Evolutionary conservation across 30 jellyfish, hydroid and myxozoan species (phyloP).

Genomic region (Chironex yamaguchii): DNA sequence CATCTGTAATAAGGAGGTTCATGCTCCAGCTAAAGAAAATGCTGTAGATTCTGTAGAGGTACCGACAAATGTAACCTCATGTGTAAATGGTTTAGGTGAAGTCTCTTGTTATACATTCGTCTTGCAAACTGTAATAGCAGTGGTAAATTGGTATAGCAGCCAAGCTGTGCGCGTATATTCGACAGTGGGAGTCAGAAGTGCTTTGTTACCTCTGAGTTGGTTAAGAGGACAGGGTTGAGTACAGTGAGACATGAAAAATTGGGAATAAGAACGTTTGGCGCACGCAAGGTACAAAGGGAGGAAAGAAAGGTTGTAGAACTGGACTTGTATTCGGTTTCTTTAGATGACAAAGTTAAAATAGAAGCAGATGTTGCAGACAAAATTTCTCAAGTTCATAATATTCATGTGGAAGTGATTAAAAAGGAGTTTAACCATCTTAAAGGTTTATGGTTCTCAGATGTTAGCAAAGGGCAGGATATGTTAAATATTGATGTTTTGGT

Average conservation of each 20-base stretch:
- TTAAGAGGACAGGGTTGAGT: background rate
- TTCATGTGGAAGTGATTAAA: constrained; percentile 3
- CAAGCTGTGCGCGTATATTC: constrained; percentile 46
- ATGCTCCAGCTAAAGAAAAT: too few relatives aligned
- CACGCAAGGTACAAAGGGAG: background rate
- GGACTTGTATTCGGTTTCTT: background rate
- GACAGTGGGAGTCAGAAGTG: constrained; percentile 52
- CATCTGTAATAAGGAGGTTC: constrained; percentile 43
- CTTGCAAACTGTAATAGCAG: constrained; percentile 50
- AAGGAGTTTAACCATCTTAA: background rate
- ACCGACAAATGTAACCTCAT: constrained; percentile 40
- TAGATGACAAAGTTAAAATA: background rate
- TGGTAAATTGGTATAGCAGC: constrained; percentile 38
- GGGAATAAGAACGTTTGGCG: constrained; percentile 24
- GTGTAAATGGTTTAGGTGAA: too few relatives aligned
- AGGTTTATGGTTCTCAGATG: constrained; percentile 50
- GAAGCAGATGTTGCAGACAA: constrained; percentile 41
- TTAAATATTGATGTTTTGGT: constrained; percentile 37
- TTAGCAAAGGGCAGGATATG: background rate
- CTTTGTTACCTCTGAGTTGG: constrained; percentile 11
- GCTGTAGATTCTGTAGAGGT: constrained; percentile 28
- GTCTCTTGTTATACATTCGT: too few relatives aligned
- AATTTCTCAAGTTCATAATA: constrained; percentile 6
- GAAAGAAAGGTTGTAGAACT: constrained; percentile 1
- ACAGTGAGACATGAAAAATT: constrained; percentile 24